These are phyloP conservation scores for Colletes gigas DNA, from an alignment of 1,140 invertebrate species.

Conservation along the genomic window DNA sequence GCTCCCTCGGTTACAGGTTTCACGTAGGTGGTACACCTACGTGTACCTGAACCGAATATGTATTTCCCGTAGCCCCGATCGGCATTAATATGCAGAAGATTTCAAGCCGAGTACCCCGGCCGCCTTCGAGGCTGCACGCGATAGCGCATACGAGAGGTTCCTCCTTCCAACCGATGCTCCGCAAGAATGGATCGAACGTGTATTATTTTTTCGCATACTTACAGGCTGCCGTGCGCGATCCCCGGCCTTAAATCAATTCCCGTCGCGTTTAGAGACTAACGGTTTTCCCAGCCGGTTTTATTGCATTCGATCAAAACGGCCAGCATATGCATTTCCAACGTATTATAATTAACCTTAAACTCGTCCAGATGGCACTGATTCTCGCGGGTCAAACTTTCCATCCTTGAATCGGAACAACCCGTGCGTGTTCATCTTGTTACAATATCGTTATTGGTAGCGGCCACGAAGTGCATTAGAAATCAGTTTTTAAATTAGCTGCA, in stretches of 20 bases:
- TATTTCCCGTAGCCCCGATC: not conserved
- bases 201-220: too few relatives aligned
- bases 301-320: not conserved
- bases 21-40: slow-evolving; percentile 44
- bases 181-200: too few relatives aligned
- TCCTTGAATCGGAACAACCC: not conserved
- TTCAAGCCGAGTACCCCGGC: slow-evolving; percentile 18
- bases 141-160: not conserved
- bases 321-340: not conserved
- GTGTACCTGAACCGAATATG: not conserved
- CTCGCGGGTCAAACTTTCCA: not conserved
- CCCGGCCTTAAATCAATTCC: not conserved
- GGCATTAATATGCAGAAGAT: slow-evolving; percentile 39
- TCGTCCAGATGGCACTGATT: not conserved
- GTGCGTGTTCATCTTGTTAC: not conserved
- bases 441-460: not conserved
- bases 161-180: not conserved
- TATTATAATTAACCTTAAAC: not conserved
- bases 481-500: not conserved
- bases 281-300: not conserved
- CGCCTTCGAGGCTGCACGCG: slow-evolving; percentile 1
- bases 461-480: not conserved
- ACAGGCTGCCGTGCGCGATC: too few relatives aligned
- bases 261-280: not conserved
- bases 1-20: slow-evolving; percentile 21